Evolutionary conservation across 2,888 invertebrate genomes (phyloP), one percentile per base, ranked within the genome.

Genomic region (Caradrina kadenii): DNA sequence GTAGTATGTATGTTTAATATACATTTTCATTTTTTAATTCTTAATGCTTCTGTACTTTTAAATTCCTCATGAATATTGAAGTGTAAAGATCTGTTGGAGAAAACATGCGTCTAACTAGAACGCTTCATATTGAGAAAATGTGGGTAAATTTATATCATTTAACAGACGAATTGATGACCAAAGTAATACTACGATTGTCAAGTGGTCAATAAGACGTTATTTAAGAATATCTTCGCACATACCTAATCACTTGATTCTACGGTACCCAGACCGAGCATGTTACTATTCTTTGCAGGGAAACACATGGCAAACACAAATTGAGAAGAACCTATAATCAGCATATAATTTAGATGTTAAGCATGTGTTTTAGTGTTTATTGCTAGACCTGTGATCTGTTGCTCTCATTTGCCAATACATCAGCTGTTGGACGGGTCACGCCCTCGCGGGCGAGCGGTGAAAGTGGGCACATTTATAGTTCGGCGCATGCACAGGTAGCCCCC

Each of bases 381-480:
- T 76, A 64, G 64, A 73, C 39, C 55, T 72, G 73, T 73, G 70
- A 75, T 84, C 73, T 78, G 70, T 76, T 86, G 88, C 76, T 86
- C 87, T 82, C 87, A 86, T 91, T 91, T 72, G 87, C 87, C 82
- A 84, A 84, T 79, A 77, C 82, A 89, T 90, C 93, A 94, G 92
- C 93, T 93, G 86, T 73, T 63, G 56, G 84, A 58, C 85, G 82
- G 90, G 89, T 91, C 90, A 89, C 90, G 93, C 91, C 92, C 91
- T 89, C 86, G 81, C 73, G 72, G 49, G 55, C 73, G 76, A 63
- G 76, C 72, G 85, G 91, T 87, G 92, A 93, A 92, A 94, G 93
- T 91, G 85, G 85, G 77, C 81, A 85, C 86, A 87, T 88, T 91
- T 90, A 92, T 92, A 93, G 90, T 86, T 80, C 86, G 77, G 84